Evolutionary conservation across 2,888 invertebrate genomes (phyloP).

Genomic region (Drosophila meridionalis): DNA sequence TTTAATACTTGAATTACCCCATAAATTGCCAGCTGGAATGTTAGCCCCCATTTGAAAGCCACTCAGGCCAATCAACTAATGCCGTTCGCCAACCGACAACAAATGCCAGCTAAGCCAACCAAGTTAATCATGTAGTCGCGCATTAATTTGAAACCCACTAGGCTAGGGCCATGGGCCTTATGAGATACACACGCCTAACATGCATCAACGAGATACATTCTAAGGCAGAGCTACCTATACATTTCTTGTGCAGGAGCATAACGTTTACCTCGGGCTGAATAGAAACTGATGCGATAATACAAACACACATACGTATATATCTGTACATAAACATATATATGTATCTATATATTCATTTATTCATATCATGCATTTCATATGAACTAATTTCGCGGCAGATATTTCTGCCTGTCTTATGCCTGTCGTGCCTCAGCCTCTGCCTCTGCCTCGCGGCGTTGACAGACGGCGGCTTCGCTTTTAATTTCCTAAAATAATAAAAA

Average conservation of each 20-base stretch:
- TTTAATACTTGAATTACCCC: slow-evolving; percentile 10
- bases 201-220: slow-evolving; percentile 13
- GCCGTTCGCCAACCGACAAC: not conserved
- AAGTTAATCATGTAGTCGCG: slow-evolving; percentile 41
- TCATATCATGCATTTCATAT: slow-evolving; percentile 35
- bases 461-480: slow-evolving; percentile 46
- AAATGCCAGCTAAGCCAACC: slow-evolving; percentile 3
- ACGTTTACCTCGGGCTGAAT: slow-evolving; percentile 3
- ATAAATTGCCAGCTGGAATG: slow-evolving; percentile 28
- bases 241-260: not conserved
- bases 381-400: slow-evolving; percentile 46
- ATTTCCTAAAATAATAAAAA: slow-evolving; percentile 60
- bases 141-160: slow-evolving; percentile 33
- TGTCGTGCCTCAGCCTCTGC: not conserved
- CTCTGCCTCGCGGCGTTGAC: slow-evolving; percentile 41
- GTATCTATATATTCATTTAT: not conserved
- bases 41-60: slow-evolving; percentile 10
- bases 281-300: slow-evolving; percentile 27
- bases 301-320: not conserved
- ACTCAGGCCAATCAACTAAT: slow-evolving; percentile 21
- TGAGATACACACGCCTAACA: slow-evolving; percentile 13
- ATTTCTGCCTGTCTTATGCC: slow-evolving; percentile 13
- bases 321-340: not conserved
- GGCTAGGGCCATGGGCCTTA: slow-evolving; percentile 12
- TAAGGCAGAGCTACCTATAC: not conserved